A percentile compares a stretch with the other conserved stretches of the same genome.
These are phyloP conservation scores for Sarcophilus harrisii DNA, from an alignment of 2,797 vertebrate genomes.

Conservation along the genomic window DNA sequence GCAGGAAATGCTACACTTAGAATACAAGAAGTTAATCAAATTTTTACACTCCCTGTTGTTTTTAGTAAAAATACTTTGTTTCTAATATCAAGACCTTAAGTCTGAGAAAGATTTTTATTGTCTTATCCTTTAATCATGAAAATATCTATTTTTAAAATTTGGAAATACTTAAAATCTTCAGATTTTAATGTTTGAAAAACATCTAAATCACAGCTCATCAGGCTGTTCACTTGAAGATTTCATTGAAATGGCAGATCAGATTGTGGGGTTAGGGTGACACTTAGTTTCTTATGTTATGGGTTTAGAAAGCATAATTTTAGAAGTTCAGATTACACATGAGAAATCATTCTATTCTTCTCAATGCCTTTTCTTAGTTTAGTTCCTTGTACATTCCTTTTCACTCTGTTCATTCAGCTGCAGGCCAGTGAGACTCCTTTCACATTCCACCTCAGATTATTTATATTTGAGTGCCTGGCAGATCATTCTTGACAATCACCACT, in stretches of 20 bases:
- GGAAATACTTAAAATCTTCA: conserved; percentile 20
- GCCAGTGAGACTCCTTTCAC: neutral
- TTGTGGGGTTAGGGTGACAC: neutral
- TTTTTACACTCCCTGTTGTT: neutral
- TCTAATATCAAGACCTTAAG: neutral
- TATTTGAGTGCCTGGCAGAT: neutral
- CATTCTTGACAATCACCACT: neutral
- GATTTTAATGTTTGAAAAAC: conserved; percentile 28
- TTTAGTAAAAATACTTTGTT: neutral
- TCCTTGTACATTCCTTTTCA: neutral
- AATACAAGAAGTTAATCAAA: neutral
- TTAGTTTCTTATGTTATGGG: neutral
- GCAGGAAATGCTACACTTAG: too few species aligned
- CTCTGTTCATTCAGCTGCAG: neutral
- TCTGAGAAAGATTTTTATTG: conserved; percentile 32
- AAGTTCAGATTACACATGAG: conserved; percentile 9
- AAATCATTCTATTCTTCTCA: conserved; percentile 25
- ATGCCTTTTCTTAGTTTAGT: conserved; percentile 13
- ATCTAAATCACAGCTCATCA: conserved; percentile 12
- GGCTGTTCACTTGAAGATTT: neutral
- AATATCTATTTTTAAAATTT: conserved; percentile 31
- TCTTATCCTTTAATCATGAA: neutral
- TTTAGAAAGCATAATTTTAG: neutral
- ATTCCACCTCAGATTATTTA: neutral
- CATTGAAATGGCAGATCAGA: conserved; percentile 16